Base-by-base conservation (phyloP, 2,888 invertebrate genomes). In the Eueremaeus valkanovi region DNA sequence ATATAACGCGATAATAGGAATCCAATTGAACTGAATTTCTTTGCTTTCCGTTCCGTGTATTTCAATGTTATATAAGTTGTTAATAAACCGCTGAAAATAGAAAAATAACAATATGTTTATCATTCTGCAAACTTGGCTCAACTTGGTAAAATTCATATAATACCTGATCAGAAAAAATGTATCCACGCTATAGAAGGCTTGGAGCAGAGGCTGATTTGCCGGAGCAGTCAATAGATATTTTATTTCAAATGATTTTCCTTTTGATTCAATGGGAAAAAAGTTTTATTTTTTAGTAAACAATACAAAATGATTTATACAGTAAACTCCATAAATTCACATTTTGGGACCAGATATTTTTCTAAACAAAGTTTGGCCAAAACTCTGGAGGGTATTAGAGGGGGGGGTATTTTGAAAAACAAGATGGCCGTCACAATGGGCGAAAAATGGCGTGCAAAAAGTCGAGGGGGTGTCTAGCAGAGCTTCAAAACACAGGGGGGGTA, bases 91-190 rank as follows among this genome's bases (percentile, higher is more conserved):
- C 74, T 74, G 16, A 45, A 45, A n/a, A n/a, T n/a, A n/a, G 6
- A 18, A 16, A 3, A 45, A 45, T 16, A 11, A 45, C 9, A 61
- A 8, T 21, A 31, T 24, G 21, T 3, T 58, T 58, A 31, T 11
- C 18, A 61, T 16, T 27, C n/a, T n/a, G n/a, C n/a, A 31, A 27
- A n/a, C 6, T 24, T n/a, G 21, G 6, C 11, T 36, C 11, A 36
- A 11, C 36, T 8, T 36, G 2, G 8, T 27, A 5, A 13, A n/a
- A 36, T 29, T 36, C 5, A 66, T 21, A 8, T 36, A 49, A 3
- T 33, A 82, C 82, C 82, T 82, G n/a, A 83, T 77, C 9, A 81
- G 68, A 75, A 83, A 83, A 77, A 83, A 83, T 0, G 82, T 80
- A 73, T 83, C 83, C 0, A 83, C 83, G 45, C 82, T 81, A 0